These are phyloP conservation scores for Hemicrepidius hirtus DNA, from an alignment of 2,888 invertebrate genomes.

Conservation along the genomic window DNA sequence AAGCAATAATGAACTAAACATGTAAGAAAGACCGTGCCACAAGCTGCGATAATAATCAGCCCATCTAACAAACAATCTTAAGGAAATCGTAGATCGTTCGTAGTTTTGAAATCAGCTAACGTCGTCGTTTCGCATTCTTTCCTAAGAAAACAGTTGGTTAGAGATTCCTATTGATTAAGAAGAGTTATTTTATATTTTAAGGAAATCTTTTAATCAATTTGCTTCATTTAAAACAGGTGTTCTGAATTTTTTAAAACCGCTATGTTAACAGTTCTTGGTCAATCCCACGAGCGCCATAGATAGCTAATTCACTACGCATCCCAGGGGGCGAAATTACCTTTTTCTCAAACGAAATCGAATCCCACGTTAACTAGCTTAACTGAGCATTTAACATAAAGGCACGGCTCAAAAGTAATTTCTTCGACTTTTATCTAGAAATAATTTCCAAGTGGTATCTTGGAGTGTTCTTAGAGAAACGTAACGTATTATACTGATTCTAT, in stretches of 20 bases:
- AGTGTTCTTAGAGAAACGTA: slow-evolving; percentile 30
- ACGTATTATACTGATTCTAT: slow-evolving; percentile 46
- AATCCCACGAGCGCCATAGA: slow-evolving; percentile 58
- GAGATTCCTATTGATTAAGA: background rate
- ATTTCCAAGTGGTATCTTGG: slow-evolving; percentile 12
- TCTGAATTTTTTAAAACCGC: no score
- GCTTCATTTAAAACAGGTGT: no score
- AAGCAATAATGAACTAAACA: slow-evolving; percentile 40
- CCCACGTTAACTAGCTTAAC: slow-evolving; percentile 63
- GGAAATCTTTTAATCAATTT: background rate
- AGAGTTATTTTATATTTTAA: slow-evolving; percentile 2
- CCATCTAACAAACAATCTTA: slow-evolving; percentile 9
- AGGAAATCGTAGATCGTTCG: slow-evolving; percentile 8
- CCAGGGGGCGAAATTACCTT: slow-evolving; percentile 61
- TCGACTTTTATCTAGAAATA: slow-evolving; percentile 12
- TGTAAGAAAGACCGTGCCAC: slow-evolving; percentile 36
- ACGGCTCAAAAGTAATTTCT: slow-evolving; percentile 18
- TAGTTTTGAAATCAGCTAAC: background rate
- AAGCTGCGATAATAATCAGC: slow-evolving; percentile 47
- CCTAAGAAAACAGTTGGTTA: background rate
- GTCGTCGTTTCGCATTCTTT: slow-evolving; percentile 8
- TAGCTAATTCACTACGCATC: slow-evolving; percentile 60
- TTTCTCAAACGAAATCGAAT: slow-evolving; percentile 60
- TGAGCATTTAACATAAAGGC: slow-evolving; percentile 57
- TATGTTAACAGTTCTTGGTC: slow-evolving; percentile 38